These are phyloP conservation scores for Lithobius niger DNA, from an alignment of 1,140 invertebrate species.

Conservation along the genomic window DNA sequence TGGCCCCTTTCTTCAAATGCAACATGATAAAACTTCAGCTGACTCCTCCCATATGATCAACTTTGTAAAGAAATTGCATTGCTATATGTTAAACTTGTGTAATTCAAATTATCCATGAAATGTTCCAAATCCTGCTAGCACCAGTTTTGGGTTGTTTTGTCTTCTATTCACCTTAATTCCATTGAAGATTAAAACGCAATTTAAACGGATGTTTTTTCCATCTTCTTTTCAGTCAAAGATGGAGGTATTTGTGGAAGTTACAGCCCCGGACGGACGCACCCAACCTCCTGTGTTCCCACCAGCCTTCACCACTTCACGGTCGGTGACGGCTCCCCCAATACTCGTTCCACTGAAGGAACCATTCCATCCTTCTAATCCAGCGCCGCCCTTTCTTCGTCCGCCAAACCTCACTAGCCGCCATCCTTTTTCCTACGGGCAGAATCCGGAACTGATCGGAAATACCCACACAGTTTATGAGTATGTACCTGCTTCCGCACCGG, in stretches of 20 bases:
- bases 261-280: constrained; percentile 4
- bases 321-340: constrained; percentile 10
- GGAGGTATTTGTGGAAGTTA: constrained; percentile 45
- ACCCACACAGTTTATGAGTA: background rate
- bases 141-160: background rate
- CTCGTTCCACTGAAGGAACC: background rate
- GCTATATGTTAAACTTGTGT: background rate
- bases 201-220: background rate
- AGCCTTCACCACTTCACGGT: constrained; percentile 4
- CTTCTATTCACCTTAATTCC: too few species aligned
- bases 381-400: constrained; percentile 16
- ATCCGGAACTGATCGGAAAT: background rate
- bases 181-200: too few species aligned
- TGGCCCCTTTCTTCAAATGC: too few species aligned
- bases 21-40: too few species aligned
- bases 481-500: background rate
- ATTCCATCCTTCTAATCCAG: constrained; percentile 2
- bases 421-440: background rate
- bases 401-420: constrained; percentile 10
- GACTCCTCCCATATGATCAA: background rate
- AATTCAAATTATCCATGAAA: background rate
- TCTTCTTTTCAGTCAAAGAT: constrained; percentile 39
- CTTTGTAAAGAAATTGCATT: background rate
- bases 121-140: constrained; percentile 23
- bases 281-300: constrained; percentile 16